Conservation (phyloP, 2,113 vertebrate species). For the Lucifuga dentata region DNA sequence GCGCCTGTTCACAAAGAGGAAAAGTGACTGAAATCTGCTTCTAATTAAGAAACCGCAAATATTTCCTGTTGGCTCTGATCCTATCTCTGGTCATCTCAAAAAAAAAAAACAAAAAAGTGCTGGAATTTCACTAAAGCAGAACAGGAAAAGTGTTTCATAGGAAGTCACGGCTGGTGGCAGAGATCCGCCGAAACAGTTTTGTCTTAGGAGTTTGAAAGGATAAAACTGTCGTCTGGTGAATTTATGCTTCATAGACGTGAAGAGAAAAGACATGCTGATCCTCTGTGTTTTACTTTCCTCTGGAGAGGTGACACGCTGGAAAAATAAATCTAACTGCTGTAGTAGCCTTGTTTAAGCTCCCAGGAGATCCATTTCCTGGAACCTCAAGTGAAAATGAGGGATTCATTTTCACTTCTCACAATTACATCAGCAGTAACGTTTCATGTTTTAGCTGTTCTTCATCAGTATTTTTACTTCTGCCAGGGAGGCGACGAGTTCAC, state of each 20-base stretch:
- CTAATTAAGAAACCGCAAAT: constrained; percentile 61
- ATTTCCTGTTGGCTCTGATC: constrained; percentile 36
- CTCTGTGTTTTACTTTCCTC: constrained; percentile 26
- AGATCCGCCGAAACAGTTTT: constrained; percentile 13
- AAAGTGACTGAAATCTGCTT: constrained; percentile 70
- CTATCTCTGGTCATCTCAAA: constrained; percentile 57
- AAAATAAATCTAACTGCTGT: constrained; percentile 65
- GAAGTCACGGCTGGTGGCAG: constrained; percentile 32
- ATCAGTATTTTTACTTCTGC: too few species aligned
- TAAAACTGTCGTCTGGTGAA: not conserved
- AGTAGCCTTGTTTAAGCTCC: constrained; percentile 32
- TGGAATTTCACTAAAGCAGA: constrained; percentile 39
- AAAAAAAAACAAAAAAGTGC: constrained; percentile 39
- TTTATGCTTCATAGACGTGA: too few species aligned
- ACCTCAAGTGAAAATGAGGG: not conserved
- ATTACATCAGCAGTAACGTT: too few species aligned
- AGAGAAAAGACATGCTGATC: too few species aligned
- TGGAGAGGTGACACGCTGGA: constrained; percentile 46
- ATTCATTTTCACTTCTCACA: too few species aligned
- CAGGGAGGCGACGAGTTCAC: too few species aligned
- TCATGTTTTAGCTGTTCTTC: too few species aligned
- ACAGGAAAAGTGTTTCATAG: constrained; percentile 46
- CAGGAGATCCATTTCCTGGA: constrained; percentile 44
- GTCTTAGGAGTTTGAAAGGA: not conserved
- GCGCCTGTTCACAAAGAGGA: constrained; percentile 50